Evolutionary conservation across 1,140 invertebrate species (phyloP).

Genomic region (Rhizoglyphus robini): DNA sequence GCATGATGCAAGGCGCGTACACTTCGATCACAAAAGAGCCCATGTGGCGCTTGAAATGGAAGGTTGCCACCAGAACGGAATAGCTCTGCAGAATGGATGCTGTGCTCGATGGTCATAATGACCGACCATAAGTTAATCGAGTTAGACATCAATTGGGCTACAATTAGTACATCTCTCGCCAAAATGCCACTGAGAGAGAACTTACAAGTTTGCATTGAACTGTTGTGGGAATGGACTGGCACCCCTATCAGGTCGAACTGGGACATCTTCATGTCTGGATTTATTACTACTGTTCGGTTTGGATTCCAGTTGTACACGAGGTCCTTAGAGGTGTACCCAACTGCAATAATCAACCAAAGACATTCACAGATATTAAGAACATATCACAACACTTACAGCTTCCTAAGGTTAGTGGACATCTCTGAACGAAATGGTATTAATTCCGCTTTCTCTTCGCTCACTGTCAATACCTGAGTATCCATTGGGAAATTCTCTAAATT

Average conservation of each 20-base stretch:
- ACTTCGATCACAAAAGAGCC: conserved; percentile 45
- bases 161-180: neutral
- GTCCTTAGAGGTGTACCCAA: conserved; percentile 76
- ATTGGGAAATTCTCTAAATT: conserved; percentile 89
- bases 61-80: conserved; percentile 38
- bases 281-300: conserved; percentile 63
- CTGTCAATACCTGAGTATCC: conserved; percentile 68
- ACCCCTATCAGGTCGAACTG: conserved; percentile 80
- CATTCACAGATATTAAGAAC: conserved; percentile 9
- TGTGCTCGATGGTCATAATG: neutral
- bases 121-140: conserved; percentile 28
- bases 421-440: conserved; percentile 28
- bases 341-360: conserved; percentile 39
- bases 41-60: conserved; percentile 40
- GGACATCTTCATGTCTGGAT: conserved; percentile 72
- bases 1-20: conserved; percentile 68
- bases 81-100: conserved; percentile 6
- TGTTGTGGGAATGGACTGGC: conserved; percentile 48
- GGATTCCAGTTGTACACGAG: conserved; percentile 79
- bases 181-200: neutral
- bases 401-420: conserved; percentile 77
- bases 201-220: neutral
- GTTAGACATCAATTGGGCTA: conserved; percentile 43
- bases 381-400: conserved; percentile 62
- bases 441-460: no score